These are phyloP conservation scores for Lagenorhynchus albirostris DNA, from an alignment of 2,113 vertebrate genomes.

Conservation along the genomic window DNA sequence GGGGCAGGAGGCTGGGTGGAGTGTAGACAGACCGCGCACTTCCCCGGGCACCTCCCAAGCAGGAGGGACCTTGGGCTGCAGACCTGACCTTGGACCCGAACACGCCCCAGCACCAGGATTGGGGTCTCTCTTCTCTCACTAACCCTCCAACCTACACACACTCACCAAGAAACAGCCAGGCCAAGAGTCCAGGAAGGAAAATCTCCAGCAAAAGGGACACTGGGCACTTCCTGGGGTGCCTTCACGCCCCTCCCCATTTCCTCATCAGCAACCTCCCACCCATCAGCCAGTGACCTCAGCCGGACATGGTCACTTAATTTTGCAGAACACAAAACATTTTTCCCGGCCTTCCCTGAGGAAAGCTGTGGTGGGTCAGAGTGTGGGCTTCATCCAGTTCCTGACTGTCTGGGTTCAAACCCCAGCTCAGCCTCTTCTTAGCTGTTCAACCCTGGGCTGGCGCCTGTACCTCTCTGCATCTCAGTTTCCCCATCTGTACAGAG, in stretches of 20 bases:
- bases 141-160: background rate
- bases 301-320: background rate
- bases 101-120: too few relatives aligned
- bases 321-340: background rate
- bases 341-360: background rate
- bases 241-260: background rate
- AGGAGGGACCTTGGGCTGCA: background rate
- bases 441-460: background rate
- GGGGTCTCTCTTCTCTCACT: background rate
- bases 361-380: background rate
- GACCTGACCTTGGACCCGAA: background rate
- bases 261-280: background rate
- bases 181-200: background rate
- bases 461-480: background rate
- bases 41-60: background rate
- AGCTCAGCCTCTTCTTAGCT: background rate
- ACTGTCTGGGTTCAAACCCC: background rate
- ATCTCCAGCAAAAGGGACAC: background rate
- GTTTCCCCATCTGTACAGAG: background rate
- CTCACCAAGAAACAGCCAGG: background rate
- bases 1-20: background rate
- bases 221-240: background rate
- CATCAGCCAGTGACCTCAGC: conserved; percentile 5
- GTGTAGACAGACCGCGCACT: background rate
- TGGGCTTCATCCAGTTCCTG: background rate